A percentile compares a stretch with the other conserved stretches of the same genome.
Evolutionary conservation across 23 tunicate species (phyloP).

Genomic region (Trididemnum clinides): DNA sequence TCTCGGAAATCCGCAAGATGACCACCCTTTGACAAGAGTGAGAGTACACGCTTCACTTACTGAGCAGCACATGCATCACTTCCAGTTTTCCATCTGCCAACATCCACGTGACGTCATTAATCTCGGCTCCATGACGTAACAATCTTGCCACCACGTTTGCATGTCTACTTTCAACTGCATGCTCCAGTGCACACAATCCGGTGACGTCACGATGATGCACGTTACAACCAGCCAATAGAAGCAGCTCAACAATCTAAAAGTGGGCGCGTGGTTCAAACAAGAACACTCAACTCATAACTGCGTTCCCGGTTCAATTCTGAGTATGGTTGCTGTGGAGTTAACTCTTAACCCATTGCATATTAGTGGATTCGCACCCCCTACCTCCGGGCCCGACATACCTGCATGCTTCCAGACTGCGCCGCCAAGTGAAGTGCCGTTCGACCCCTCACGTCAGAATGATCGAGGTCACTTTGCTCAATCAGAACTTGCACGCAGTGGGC

Average conservation of each 20-base stretch:
- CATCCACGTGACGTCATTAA: slow-evolving; percentile 61
- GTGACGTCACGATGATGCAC: slow-evolving; percentile 57
- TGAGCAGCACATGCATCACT: slow-evolving; percentile 49
- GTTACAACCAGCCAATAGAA: slow-evolving; percentile 75
- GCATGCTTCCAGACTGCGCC: slow-evolving; percentile 50
- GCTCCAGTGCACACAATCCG: slow-evolving; percentile 84
- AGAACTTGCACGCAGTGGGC: slow-evolving; percentile 64
- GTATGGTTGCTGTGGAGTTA: no score
- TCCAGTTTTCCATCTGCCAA: slow-evolving; percentile 69
- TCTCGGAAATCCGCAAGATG: no score
- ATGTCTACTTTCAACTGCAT: slow-evolving; percentile 71
- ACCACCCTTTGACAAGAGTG: no score
- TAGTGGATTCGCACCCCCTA: no score
- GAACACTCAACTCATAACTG: no score
- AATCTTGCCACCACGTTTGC: slow-evolving; percentile 48
- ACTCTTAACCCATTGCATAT: no score
- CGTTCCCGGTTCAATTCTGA: no score
- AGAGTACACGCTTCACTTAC: no score
- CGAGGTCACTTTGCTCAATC: slow-evolving; percentile 43
- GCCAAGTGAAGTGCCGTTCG: slow-evolving; percentile 81
- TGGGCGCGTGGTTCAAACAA: no score
- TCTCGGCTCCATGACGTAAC: slow-evolving; percentile 64
- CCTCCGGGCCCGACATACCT: slow-evolving; percentile 40
- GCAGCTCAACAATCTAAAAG: slow-evolving; percentile 56
- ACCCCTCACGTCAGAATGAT: slow-evolving; percentile 60